phyloP scores from a whole-genome alignment of 2,113 vertebrate genomes.

The Butorides virescens region DNA sequence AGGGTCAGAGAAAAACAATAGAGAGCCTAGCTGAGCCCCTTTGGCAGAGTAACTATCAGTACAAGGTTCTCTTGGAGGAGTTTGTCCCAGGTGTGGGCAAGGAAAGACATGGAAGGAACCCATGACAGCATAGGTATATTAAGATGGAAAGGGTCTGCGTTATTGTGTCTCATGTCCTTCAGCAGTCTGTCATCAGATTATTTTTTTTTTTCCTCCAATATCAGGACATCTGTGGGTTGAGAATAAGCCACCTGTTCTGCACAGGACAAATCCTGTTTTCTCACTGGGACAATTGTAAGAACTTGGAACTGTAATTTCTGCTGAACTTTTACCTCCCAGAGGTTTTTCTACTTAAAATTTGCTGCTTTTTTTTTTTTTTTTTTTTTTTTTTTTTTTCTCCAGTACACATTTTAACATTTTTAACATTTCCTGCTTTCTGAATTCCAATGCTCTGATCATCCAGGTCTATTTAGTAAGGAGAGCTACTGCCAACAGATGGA shows the following conservation, averaged over 20 bases:
- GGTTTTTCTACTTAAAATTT: not conserved
- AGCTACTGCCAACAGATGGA: constrained; percentile 59
- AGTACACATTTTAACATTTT: constrained; percentile 27
- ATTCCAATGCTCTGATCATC: constrained; percentile 42
- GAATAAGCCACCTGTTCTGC: not conserved
- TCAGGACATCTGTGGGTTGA: not conserved
- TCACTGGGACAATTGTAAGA: not conserved
- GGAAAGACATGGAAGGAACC: not conserved
- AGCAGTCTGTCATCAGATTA: not conserved
- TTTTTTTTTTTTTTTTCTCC: not conserved
- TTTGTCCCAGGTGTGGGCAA: not conserved
- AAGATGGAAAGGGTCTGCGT: not conserved
- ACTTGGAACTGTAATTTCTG: not conserved
- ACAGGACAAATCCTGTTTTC: not conserved
- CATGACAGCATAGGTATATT: not conserved
- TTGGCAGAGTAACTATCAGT: not conserved
- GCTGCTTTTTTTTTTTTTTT: not conserved
- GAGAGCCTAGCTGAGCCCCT: not conserved
- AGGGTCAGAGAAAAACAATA: not conserved
- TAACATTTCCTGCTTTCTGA: constrained; percentile 29
- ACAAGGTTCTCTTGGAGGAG: not conserved
- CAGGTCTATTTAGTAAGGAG: constrained; percentile 32
- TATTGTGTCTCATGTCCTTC: not conserved
- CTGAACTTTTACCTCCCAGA: not conserved
- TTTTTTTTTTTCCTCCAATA: not conserved